Evolutionary conservation across 2,797 vertebrate genomes (phyloP).

Genomic region (Urosaurus nigricauda): DNA sequence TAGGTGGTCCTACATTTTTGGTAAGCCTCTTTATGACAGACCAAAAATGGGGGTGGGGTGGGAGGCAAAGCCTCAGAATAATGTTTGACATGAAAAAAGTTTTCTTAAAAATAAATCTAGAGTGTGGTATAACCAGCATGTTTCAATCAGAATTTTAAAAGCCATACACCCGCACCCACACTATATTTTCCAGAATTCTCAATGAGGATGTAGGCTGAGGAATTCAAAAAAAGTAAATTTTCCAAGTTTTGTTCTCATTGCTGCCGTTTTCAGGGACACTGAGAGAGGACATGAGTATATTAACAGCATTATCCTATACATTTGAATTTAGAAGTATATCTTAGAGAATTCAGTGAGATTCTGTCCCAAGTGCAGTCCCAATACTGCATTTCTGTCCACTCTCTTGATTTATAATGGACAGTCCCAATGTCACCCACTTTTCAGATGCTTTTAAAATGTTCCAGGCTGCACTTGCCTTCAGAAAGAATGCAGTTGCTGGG

Average conservation of each 20-base stretch:
- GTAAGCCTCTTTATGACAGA: not conserved
- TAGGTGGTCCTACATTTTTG: not conserved
- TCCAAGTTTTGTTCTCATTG: not conserved
- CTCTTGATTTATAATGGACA: no score
- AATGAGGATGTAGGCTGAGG: not conserved
- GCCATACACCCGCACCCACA: no score
- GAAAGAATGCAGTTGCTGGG: no score
- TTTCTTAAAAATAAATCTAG: not conserved
- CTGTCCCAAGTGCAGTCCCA: not conserved
- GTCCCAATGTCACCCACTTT: no score
- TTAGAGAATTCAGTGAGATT: not conserved
- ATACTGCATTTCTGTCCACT: not conserved
- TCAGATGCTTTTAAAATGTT: no score
- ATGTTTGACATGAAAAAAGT: not conserved
- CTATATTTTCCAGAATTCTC: not conserved
- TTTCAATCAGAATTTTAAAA: no score
- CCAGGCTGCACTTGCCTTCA: no score
- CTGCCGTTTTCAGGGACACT: not conserved
- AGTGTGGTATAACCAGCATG: not conserved
- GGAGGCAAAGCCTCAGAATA: not conserved
- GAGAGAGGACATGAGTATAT: not conserved
- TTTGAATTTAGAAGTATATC: not conserved
- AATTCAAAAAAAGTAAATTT: no score
- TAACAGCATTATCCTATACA: not conserved
- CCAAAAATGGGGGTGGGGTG: not conserved